A percentile compares a stretch with the other conserved stretches of the same genome.
Evolutionary conservation across 2,797 vertebrate species (phyloP).

Genomic region (Sciaenops ocellatus): DNA sequence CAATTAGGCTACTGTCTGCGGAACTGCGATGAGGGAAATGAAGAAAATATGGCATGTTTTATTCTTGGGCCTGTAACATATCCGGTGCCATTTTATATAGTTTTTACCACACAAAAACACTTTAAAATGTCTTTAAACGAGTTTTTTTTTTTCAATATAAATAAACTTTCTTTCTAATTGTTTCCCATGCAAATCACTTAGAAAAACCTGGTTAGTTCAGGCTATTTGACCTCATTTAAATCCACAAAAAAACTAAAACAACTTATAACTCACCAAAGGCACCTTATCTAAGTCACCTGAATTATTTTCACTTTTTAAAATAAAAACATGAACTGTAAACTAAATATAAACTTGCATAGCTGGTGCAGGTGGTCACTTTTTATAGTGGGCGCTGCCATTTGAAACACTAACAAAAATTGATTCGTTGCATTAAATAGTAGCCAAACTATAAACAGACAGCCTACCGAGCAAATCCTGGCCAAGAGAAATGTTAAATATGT

Average conservation of each 20-base stretch:
- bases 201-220: background rate
- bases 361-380: background rate
- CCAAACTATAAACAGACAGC: background rate
- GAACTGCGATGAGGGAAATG: background rate
- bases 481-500: background rate
- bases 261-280: background rate
- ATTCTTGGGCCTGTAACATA: conserved; percentile 4
- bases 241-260: background rate
- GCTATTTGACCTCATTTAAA: background rate
- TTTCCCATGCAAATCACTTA: background rate
- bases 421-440: conserved; percentile 10
- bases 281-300: background rate
- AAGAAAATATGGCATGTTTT: conserved; percentile 2
- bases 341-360: background rate
- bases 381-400: background rate
- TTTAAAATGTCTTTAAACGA: background rate
- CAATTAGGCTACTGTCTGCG: conserved; percentile 17
- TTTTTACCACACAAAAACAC: background rate
- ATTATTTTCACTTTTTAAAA: background rate
- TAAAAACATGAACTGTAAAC: background rate
- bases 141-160: background rate
- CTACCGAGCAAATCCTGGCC: background rate
- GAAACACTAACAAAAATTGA: background rate
- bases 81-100: background rate
- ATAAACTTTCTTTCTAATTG: background rate